phyloP scores from a whole-genome alignment of 2,113 vertebrate species.

The Ciconia boyciana region DNA sequence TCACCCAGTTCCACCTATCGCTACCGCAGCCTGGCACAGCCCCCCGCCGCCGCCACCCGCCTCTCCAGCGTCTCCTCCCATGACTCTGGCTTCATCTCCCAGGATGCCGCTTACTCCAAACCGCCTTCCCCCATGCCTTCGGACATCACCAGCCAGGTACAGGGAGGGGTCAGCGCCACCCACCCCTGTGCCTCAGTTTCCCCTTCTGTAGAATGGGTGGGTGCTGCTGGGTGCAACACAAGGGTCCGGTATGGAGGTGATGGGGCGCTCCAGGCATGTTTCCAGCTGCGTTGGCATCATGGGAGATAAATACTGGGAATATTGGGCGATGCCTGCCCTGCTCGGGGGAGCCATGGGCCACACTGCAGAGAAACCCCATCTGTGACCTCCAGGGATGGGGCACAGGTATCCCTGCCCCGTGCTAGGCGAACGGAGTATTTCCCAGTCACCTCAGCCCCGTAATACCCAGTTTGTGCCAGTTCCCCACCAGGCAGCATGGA shows the following conservation, averaged over 20 bases:
- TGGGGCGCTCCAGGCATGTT: not conserved
- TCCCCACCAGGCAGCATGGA: not conserved
- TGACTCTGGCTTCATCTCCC: slow-evolving; percentile 96
- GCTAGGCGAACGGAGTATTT: not conserved
- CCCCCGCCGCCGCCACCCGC: slow-evolving; percentile 81
- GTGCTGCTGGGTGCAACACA: not conserved
- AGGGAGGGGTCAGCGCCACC: not conserved
- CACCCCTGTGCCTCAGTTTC: not conserved
- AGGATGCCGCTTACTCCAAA: slow-evolving; percentile 93
- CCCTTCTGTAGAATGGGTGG: not conserved
- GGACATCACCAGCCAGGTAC: slow-evolving; percentile 96
- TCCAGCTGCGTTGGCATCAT: not conserved
- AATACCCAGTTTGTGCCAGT: not conserved
- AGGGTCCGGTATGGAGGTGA: fast-evolving
- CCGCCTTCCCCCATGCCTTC: slow-evolving; percentile 97
- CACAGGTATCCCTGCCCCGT: fast-evolving
- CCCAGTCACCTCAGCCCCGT: fast-evolving
- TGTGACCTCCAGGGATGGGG: not conserved
- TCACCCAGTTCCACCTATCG: slow-evolving; percentile 89
- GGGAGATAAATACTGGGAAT: not conserved
- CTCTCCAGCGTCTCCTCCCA: slow-evolving; percentile 98
- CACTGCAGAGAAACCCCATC: not conserved
- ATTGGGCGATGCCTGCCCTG: not conserved
- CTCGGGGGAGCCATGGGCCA: not conserved
- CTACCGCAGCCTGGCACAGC: slow-evolving; percentile 94